Evolutionary conservation across 2,797 vertebrate genomes (phyloP), one percentile per base, ranked within the genome.

Genomic region (Acrossocheilus fasciatus): DNA sequence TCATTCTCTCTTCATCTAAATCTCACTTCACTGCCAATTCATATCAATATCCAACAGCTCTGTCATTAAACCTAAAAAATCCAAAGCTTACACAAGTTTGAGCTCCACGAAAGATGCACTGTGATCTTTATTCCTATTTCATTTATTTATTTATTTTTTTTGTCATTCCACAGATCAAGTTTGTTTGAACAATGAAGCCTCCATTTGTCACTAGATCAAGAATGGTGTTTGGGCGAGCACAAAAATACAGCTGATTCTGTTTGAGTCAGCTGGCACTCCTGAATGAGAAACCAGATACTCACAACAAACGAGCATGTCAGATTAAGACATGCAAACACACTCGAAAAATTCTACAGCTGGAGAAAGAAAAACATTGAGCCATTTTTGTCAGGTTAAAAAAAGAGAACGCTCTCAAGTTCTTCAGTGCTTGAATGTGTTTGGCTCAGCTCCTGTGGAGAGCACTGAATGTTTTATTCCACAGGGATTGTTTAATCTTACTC

Each of bases 141-240:
- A 11, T 5, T 62, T 72, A 10, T 64, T 45, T 20, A 23, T 2
- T 9, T 18, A 36, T 4, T 43, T 59, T 20, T 52, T 6, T 0
- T 45, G 20, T 41, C 69, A 54, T 9, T 36, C 18, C 10, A 69
- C 23, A 76, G 62, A 77, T 85, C 72, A 62, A 18, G 50, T 82
- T 72, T 77, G 26, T 36, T 81, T 39, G 9, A 12, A 66, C 34
- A 57, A 18, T n/a, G 30, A 57, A 81, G 39, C 26, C 39, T 69
- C 20, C 64, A n/a, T 82, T 54, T 88, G 80, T 74, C 80, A 66
- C 45, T 64, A 57, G 57, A 86, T 83, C 57, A 86, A 80, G 20
- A 4, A 79, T 5, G 18, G 52, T 62, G 41, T 69, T 81, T 69
- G 74, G n/a, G 70, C 2, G 12, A 84, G 68, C 69, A 81, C 62